phyloP scores from a whole-genome alignment of 2,888 invertebrate species.

The Ametastegia equiseti region DNA sequence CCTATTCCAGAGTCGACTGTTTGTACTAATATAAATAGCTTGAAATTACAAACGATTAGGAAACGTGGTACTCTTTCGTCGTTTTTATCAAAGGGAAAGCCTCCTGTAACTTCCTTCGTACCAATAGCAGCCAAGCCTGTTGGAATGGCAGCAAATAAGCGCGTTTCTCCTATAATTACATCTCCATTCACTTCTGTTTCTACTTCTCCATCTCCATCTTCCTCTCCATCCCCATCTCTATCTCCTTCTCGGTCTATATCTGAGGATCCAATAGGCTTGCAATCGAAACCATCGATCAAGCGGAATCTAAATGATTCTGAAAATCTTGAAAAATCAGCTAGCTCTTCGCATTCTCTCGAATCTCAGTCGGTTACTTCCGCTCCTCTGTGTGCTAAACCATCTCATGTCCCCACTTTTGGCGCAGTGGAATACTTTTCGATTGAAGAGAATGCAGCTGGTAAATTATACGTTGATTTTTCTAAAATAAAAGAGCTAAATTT shows the following conservation, averaged over 20 bases:
- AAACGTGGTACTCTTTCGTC: conserved; percentile 22
- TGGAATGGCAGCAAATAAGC: not conserved
- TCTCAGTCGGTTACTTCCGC: not conserved
- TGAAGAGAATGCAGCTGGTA: not conserved
- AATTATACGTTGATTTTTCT: not conserved
- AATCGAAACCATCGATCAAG: not conserved
- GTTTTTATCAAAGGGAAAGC: not conserved
- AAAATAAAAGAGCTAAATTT: not conserved
- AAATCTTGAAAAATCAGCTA: not conserved
- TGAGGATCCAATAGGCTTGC: not conserved
- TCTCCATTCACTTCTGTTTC: not conserved
- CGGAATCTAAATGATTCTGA: not conserved
- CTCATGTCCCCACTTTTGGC: not conserved
- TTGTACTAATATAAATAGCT: conserved; percentile 13
- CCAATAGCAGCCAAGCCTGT: conserved; percentile 20
- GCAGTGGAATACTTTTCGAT: conserved; percentile 9
- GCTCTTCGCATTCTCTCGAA: not conserved
- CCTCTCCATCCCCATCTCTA: not conserved
- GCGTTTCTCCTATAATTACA: not conserved
- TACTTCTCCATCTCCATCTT: conserved; percentile 18
- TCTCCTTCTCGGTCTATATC: not conserved
- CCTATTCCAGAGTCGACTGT: not conserved
- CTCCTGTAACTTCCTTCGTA: not conserved
- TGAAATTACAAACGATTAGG: conserved; percentile 26
- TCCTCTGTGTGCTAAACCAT: not conserved